phyloP scores from a whole-genome alignment of 2,113 vertebrate species.

The Sinocyclocheilus anophthalmus region DNA sequence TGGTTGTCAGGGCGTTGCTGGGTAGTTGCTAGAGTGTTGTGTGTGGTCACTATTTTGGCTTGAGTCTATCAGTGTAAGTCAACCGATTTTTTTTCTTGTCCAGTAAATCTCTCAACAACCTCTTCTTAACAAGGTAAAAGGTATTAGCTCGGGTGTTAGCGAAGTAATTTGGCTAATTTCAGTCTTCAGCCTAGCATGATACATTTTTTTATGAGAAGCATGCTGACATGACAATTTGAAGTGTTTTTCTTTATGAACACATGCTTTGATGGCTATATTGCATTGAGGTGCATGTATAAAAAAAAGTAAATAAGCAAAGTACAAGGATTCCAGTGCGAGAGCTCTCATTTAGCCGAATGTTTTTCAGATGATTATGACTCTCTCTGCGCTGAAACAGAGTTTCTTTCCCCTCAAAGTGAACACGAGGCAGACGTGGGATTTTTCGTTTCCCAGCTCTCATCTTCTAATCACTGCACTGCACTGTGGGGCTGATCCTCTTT shows the following conservation, averaged over 20 bases:
- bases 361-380: slow-evolving; percentile 77
- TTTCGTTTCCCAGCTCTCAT: slow-evolving; percentile 78
- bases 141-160: neutral
- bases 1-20: neutral
- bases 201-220: neutral
- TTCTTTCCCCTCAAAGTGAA: slow-evolving; percentile 74
- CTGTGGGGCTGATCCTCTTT: slow-evolving; percentile 83
- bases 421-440: slow-evolving; percentile 79
- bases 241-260: slow-evolving; percentile 63
- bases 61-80: neutral
- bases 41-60: neutral
- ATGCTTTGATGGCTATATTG: slow-evolving; percentile 61
- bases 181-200: neutral
- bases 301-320: slow-evolving; percentile 66
- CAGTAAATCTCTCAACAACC: too few species aligned
- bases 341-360: slow-evolving; percentile 64
- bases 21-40: neutral
- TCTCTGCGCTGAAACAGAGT: slow-evolving; percentile 70
- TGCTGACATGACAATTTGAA: slow-evolving; percentile 55
- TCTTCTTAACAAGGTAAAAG: neutral
- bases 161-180: neutral
- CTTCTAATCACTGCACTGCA: slow-evolving; percentile 83
- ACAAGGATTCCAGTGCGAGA: slow-evolving; percentile 41
- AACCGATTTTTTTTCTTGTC: neutral
- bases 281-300: slow-evolving; percentile 58